These are phyloP conservation scores for Zapus hudsonius DNA, from an alignment of 2,113 vertebrate genomes.

Conservation along the genomic window DNA sequence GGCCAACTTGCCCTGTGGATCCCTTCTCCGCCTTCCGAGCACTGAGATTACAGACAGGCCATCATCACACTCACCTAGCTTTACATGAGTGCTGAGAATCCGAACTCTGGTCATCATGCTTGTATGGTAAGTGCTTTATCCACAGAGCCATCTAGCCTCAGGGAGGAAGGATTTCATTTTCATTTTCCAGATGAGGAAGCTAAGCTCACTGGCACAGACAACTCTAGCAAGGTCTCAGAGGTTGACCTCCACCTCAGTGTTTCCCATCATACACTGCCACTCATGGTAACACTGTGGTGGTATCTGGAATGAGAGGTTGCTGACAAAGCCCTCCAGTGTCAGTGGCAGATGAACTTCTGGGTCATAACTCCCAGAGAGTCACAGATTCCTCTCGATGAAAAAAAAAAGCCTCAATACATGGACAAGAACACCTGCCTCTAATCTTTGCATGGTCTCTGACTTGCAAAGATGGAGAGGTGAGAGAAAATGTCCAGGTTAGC, in stretches of 20 bases:
- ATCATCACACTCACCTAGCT: too few relatives aligned
- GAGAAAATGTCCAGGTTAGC: neutral
- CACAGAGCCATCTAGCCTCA: too few relatives aligned
- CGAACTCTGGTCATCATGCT: too few relatives aligned
- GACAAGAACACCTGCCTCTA: neutral
- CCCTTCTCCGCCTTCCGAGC: too few relatives aligned
- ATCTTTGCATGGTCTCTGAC: neutral
- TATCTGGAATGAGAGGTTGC: neutral
- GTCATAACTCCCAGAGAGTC: neutral
- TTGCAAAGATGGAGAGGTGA: neutral
- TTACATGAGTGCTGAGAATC: too few relatives aligned
- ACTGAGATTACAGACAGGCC: too few relatives aligned
- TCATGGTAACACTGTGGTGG: fast-evolving
- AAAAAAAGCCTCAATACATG: too few relatives aligned
- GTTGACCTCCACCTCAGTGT: neutral
- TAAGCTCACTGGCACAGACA: neutral
- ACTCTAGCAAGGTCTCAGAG: neutral
- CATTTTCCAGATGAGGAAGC: constrained; percentile 2
- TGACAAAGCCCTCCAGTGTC: neutral
- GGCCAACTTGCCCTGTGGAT: too few relatives aligned
- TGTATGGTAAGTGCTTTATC: too few relatives aligned
- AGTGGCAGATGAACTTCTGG: neutral
- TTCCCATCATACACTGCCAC: neutral
- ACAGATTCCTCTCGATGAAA: neutral
- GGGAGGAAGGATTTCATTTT: neutral